Conservation (phyloP, 2,797 vertebrate species). For the Crocodylus rhombifer region DNA sequence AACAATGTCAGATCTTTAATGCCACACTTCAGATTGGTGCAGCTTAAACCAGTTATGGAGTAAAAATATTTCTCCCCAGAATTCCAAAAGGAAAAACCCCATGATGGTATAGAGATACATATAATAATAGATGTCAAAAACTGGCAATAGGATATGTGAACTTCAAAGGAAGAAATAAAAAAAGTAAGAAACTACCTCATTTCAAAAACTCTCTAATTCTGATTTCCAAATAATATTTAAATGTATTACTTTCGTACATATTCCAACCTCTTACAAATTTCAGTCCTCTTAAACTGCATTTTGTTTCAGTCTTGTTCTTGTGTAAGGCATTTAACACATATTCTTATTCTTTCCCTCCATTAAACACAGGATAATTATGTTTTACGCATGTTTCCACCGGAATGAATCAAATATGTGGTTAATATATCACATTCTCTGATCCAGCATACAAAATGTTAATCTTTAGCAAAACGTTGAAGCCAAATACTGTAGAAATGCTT, state of each 20-base stretch:
- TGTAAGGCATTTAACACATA: not conserved
- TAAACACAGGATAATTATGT: not conserved
- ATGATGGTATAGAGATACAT: not conserved
- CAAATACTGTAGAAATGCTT: not conserved
- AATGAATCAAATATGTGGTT: not conserved
- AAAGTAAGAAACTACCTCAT: not conserved
- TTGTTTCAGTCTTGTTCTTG: not conserved
- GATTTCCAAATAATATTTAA: not conserved
- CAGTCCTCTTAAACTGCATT: not conserved
- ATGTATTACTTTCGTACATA: not conserved
- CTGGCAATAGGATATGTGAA: not conserved
- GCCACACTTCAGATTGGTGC: not conserved
- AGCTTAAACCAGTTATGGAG: not conserved
- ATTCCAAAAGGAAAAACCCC: not conserved
- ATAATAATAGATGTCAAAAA: not conserved
- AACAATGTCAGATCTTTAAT: fast-evolving
- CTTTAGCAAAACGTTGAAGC: not conserved
- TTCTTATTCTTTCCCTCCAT: not conserved
- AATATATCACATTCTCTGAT: not conserved
- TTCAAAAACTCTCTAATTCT: not conserved
- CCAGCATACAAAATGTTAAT: not conserved
- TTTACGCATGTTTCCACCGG: no score
- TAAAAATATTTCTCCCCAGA: not conserved
- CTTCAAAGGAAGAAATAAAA: not conserved
- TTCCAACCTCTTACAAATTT: not conserved